Evolutionary conservation across 37 sponge, comb jelly and placozoan genomes (phyloP).

Genomic region (Corticium candelabrum): DNA sequence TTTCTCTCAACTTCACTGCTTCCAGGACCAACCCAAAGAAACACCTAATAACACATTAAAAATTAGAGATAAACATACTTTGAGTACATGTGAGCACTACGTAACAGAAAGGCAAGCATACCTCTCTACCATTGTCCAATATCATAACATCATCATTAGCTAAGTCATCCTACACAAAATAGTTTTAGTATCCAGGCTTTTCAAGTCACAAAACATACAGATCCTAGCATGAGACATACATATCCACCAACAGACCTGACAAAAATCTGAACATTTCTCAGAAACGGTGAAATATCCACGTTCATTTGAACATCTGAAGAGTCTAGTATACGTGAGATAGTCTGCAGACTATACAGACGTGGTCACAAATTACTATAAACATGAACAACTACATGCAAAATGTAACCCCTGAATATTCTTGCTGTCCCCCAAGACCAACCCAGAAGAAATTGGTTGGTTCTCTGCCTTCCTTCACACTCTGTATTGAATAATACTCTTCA

Average conservation of each 20-base stretch:
- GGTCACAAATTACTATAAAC: background rate
- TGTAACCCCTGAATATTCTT: background rate
- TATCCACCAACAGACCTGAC: constrained; percentile 56
- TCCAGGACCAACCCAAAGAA: constrained; percentile 79
- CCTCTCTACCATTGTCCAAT: constrained; percentile 78
- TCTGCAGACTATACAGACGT: constrained; percentile 42
- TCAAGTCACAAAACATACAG: constrained; percentile 1
- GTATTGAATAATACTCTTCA: constrained; percentile 64
- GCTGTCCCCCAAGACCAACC: constrained; percentile 82
- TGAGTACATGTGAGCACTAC: background rate
- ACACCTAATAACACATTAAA: constrained; percentile 30
- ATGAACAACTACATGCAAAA: background rate
- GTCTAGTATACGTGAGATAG: constrained; percentile 55
- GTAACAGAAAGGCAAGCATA: constrained; percentile 10
- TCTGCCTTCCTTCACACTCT: constrained; percentile 56
- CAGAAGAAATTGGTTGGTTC: constrained; percentile 98
- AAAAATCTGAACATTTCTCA: constrained; percentile 85
- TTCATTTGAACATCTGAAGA: constrained; percentile 96
- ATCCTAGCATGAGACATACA: background rate
- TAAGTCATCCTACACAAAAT: constrained; percentile 55
- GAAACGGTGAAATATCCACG: constrained; percentile 88
- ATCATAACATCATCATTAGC: constrained; percentile 94
- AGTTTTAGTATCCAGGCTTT: constrained; percentile 14
- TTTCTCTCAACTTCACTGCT: constrained; percentile 90
- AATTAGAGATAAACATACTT: background rate